Base-by-base conservation (phyloP, 2,113 vertebrate genomes). In the Edolisoma coerulescens region DNA sequence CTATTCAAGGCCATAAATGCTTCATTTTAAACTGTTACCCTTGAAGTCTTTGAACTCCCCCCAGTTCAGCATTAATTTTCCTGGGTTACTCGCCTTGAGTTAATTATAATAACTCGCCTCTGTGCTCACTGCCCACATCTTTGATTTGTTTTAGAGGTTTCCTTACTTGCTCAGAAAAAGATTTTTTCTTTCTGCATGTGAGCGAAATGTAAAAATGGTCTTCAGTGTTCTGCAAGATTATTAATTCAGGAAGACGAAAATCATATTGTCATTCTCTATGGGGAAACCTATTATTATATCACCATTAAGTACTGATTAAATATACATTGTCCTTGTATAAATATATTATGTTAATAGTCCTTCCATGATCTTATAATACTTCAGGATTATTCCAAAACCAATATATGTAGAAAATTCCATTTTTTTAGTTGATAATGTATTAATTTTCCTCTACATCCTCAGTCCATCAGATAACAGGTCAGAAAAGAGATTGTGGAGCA, bases 161-260 rank as follows among this genome's bases (percentile, higher is more conserved):
- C 47, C 76, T 95, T 90, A 75, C 86, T 92, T 78, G 47, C 37
- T 74, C 39, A 74, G 80, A 67, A 83, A 80, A 84, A 63, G 47
- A 84, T 67, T 88, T 95, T 54, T 88, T 88, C 79, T 84, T 86
- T 86, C 64, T 84, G 35, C 44, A 49, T 81, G 33, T 81, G 73
- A 90, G 35, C 42, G 88, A 95, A 93, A 67, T 81, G 33, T 75
- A 92, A 95, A 90, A 95, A 87, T 75, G 64, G 35, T 84, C 60
- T 86, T 84, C 50, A n/a, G 56, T 71, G 81, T 87, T 92, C 86
- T 93, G 64, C 50, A 78, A 92, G 42, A 84, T 92, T 92, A 95
- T 92, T 95, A 97, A 96, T 97, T 95, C 86, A 90, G 80, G 54
- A 95, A 92, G 89, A 90, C 84, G 89, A 87, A 95, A 95, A 97